Conservation (phyloP, 2,113 vertebrate genomes). For the Garra rufa region DNA sequence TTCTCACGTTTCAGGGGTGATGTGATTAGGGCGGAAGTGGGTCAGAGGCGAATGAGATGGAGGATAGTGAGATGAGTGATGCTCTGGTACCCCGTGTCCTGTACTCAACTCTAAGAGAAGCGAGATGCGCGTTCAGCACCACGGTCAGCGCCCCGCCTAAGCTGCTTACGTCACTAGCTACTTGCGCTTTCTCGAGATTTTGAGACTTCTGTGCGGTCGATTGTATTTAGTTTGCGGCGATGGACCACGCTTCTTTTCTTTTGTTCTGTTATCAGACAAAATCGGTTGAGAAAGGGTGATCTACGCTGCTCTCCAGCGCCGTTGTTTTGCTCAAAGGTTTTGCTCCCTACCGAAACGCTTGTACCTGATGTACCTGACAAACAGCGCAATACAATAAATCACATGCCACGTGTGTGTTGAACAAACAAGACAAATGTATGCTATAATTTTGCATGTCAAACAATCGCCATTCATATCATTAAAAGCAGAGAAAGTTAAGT, state of each 20-base stretch:
- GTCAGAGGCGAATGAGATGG: slow-evolving; percentile 31
- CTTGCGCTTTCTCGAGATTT: background rate
- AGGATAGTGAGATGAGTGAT: background rate
- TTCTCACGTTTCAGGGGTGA: slow-evolving; percentile 32
- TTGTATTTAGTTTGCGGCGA: background rate
- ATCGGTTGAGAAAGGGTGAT: background rate
- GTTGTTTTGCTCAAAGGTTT: background rate
- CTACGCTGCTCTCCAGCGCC: background rate
- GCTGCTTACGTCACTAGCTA: slow-evolving; percentile 68
- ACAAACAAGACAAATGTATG: background rate
- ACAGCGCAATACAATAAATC: background rate
- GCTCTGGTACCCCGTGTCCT: slow-evolving; percentile 34
- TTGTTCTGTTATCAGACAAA: background rate
- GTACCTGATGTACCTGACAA: background rate
- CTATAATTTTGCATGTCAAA: background rate
- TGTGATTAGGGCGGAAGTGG: slow-evolving; percentile 6
- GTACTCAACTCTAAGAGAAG: slow-evolving; percentile 21
- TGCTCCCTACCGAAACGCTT: background rate
- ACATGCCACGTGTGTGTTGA: background rate
- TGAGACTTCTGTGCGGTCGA: background rate
- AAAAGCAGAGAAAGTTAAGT: background rate
- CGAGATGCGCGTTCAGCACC: slow-evolving; percentile 68
- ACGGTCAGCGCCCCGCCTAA: slow-evolving; percentile 79
- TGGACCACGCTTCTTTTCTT: background rate
- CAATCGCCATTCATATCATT: background rate